These are phyloP conservation scores for Rhizomys pruinosus DNA, from an alignment of 2,113 vertebrate genomes.

Conservation along the genomic window DNA sequence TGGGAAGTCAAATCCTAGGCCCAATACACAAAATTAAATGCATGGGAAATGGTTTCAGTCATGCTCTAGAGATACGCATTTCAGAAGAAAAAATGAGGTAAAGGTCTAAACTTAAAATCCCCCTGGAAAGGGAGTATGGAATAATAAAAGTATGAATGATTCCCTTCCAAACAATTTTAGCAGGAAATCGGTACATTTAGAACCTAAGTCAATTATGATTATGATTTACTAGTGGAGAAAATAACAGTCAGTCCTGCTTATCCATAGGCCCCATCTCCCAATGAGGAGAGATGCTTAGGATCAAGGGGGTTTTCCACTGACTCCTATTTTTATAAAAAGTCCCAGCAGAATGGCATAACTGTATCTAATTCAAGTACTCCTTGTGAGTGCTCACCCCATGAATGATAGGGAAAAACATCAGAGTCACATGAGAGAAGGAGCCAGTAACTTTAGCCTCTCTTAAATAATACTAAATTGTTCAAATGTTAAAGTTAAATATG, in stretches of 20 bases:
- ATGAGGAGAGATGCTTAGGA: background rate
- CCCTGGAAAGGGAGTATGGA: background rate
- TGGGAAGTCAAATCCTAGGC: conserved; percentile 23
- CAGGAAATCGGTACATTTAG: conserved; percentile 51
- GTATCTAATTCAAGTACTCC: background rate
- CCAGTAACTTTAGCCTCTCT: background rate
- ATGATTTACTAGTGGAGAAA: background rate
- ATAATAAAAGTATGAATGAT: background rate
- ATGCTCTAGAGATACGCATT: conserved; percentile 44
- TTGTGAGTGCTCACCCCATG: background rate
- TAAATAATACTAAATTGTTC: conserved; percentile 16
- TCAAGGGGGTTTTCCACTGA: background rate
- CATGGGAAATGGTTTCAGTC: background rate
- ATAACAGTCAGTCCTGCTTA: background rate
- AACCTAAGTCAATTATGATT: conserved; percentile 28
- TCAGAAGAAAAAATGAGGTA: conserved; percentile 38
- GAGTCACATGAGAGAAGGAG: background rate
- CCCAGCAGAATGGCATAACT: background rate
- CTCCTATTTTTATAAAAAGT: background rate
- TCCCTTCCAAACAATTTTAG: conserved; percentile 28
- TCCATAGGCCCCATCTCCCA: too few species aligned
- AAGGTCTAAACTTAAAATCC: background rate
- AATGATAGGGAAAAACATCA: background rate
- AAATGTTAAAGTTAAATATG: conserved; percentile 39
- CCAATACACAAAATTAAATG: conserved; percentile 38